Base-by-base conservation (phyloP, 2,113 vertebrate genomes). In the Zosterops borbonicus region DNA sequence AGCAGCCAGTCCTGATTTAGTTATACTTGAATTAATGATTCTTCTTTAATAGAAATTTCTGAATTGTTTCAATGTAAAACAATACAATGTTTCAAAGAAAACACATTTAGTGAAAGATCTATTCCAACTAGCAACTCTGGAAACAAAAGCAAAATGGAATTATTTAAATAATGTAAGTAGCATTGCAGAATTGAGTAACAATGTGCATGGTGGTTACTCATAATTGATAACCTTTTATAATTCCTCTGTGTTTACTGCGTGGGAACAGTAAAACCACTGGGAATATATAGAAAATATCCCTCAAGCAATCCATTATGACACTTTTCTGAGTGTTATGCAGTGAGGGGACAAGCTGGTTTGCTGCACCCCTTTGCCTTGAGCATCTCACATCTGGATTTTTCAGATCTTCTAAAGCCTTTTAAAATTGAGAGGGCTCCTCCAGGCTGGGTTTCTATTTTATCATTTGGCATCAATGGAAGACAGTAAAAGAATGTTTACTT, bases 191-290 rank as follows among this genome's bases (percentile, higher is more conserved):
- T 4, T 71, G 64, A 91, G 59, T 50, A 83, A 23, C 42, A 52
- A 47, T 56, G 46, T 69, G 62, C n/a, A 33, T 81, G 69, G 83
- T 94, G 83, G n/a, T 83, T n/a, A 47, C 33, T 76, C 73, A 18
- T 37, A 92, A 90, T 55, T 90, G 88, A 92, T 83, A 91, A 91
- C 31, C 49, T 87, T 85, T 94, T 25, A 47, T 87, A 96, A 86
- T 56, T 63, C 47, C 47, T 42, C 53, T 15, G 8, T 37, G 63
- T 50, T 46, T 87, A 41, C 39, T 77, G 59, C 6, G 56, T 33
- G 29, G 50, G 31, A 83, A 8, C 83, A 81, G 25, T 50, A 90
- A 94, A 35, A 29, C 35, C 46, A 33, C 33, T 74, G 64, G 24
- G 78, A 80, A 88, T 47, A 76, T n/a, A 68, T 29, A n/a, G 44